Conservation (phyloP, 2,113 vertebrate species). For the Falco punctatus region DNA sequence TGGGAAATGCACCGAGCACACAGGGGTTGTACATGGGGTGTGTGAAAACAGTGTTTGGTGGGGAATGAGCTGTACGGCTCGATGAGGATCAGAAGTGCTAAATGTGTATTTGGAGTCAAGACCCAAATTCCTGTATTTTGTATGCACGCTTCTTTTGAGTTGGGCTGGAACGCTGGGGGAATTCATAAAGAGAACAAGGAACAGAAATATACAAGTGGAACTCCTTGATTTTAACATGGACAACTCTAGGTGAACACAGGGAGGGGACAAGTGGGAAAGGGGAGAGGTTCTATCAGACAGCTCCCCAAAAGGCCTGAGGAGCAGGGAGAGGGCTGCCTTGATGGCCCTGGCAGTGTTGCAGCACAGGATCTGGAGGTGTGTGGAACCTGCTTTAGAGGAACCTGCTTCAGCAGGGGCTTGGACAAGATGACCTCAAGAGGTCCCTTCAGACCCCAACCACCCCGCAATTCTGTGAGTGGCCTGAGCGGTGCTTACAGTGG, state of each 20-base stretch:
- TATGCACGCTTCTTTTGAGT: not conserved
- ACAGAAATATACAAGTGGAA: not conserved
- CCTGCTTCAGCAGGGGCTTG: no score
- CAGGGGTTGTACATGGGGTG: fast-evolving
- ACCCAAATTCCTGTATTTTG: not conserved
- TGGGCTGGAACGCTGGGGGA: not conserved
- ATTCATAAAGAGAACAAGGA: not conserved
- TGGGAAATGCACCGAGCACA: not conserved
- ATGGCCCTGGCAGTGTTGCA: not conserved
- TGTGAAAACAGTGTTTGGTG: not conserved
- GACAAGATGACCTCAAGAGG: no score
- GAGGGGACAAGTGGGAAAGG: not conserved
- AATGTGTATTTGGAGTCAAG: not conserved
- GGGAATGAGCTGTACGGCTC: not conserved
- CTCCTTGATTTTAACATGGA: not conserved
- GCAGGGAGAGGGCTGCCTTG: not conserved
- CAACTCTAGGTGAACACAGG: not conserved
- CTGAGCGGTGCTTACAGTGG: not conserved
- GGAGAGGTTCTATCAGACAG: not conserved
- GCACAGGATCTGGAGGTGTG: not conserved
- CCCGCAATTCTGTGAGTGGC: not conserved
- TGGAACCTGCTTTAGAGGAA: not conserved
- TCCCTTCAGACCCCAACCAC: no score
- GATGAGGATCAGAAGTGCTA: not conserved
- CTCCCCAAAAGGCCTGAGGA: not conserved